Evolutionary conservation across 1,140 invertebrate species (phyloP).

Genomic region (Spodoptera frugiperda): DNA sequence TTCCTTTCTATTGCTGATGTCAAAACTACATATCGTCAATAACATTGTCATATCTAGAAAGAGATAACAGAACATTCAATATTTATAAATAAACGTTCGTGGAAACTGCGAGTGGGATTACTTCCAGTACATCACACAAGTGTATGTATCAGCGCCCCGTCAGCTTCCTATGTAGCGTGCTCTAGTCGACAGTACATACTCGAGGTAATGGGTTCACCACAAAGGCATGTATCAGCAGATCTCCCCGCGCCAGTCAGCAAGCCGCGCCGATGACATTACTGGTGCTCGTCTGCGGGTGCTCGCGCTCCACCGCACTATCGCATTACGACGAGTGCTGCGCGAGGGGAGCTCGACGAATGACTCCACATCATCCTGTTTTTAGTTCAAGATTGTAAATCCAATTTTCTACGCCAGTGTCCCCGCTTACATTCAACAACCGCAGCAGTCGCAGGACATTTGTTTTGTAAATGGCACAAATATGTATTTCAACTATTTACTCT

Average conservation of each 20-base stretch:
- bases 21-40: too few relatives aligned
- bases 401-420: too few relatives aligned
- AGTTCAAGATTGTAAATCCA: not conserved
- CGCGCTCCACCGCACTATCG: not conserved
- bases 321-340: constrained; percentile 1
- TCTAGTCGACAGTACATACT: not conserved
- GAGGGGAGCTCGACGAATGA: not conserved
- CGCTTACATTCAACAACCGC: too few relatives aligned
- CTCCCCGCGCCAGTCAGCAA: not conserved
- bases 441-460: too few relatives aligned
- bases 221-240: not conserved
- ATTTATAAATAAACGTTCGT: too few relatives aligned
- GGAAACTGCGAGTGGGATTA: not conserved
- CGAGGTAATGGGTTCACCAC: not conserved
- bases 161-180: not conserved
- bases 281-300: too few relatives aligned
- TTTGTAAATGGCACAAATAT: too few relatives aligned
- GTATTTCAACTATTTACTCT: too few relatives aligned
- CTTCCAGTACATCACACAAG: not conserved
- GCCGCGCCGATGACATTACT: not conserved
- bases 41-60: too few relatives aligned
- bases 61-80: too few relatives aligned
- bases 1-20: too few relatives aligned
- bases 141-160: constrained; percentile 16
- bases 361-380: not conserved